A percentile compares a stretch with the other conserved stretches of the same genome.
Evolutionary conservation across 92 coral and sea anemone species (phyloP).

Genomic region (Diadumene lineata): DNA sequence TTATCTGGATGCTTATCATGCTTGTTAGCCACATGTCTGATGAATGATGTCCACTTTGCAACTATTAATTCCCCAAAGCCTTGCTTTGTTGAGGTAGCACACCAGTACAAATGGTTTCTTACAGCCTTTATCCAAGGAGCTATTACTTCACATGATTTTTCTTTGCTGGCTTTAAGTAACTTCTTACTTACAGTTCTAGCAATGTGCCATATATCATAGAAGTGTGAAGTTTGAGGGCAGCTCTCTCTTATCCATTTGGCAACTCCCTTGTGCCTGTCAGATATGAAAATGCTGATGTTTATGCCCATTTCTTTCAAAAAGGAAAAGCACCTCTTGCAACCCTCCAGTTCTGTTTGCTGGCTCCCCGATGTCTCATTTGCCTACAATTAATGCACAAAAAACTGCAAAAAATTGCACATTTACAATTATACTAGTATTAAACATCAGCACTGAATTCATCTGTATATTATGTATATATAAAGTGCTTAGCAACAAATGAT

Average conservation of each 20-base stretch:
- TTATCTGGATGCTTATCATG: slow-evolving; percentile 26
- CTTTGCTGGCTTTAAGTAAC: slow-evolving; percentile 48
- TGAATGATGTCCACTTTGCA: slow-evolving; percentile 48
- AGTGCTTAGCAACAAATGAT: background rate
- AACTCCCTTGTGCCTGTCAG: slow-evolving; percentile 55
- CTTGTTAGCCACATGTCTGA: slow-evolving; percentile 38
- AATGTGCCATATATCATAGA: slow-evolving; percentile 67
- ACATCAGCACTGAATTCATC: background rate
- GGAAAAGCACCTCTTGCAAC: slow-evolving; percentile 48
- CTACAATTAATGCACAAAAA: slow-evolving; percentile 5
- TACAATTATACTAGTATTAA: background rate
- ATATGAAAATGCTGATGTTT: slow-evolving; percentile 29
- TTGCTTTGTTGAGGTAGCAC: slow-evolving; percentile 48
- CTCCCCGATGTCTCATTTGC: slow-evolving; percentile 57
- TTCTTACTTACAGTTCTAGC: slow-evolving; percentile 41
- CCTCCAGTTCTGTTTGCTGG: slow-evolving; percentile 56
- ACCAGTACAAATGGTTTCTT: slow-evolving; percentile 50
- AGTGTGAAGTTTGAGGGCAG: slow-evolving; percentile 26
- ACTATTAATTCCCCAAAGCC: slow-evolving; percentile 30
- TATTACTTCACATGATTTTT: slow-evolving; percentile 49
- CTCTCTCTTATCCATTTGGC: slow-evolving; percentile 47
- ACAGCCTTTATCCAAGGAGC: slow-evolving; percentile 34
- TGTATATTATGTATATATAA: background rate
- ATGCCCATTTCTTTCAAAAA: slow-evolving; percentile 14
- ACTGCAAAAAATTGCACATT: background rate